phyloP scores from a whole-genome alignment of 2,797 vertebrate species.

The Schizopygopsis malacanthus region DNA sequence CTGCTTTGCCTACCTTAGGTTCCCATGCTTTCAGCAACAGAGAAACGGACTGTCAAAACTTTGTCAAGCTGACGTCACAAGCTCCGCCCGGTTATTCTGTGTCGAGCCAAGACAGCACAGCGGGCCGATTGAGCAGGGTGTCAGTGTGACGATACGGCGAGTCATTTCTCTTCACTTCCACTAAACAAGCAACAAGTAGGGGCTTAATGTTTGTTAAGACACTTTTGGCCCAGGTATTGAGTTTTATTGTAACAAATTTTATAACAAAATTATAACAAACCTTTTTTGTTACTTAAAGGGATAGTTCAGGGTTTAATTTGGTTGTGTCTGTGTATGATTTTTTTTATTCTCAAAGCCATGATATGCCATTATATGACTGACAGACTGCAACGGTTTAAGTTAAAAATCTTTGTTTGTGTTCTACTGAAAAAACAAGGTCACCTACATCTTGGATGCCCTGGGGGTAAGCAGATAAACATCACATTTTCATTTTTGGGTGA shows the following conservation, averaged over 20 bases:
- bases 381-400: too few relatives aligned
- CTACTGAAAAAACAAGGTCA: too few relatives aligned
- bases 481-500: too few relatives aligned
- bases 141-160: background rate
- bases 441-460: too few relatives aligned
- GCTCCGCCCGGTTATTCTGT: slow-evolving; percentile 11
- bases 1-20: slow-evolving; percentile 8
- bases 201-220: background rate
- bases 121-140: background rate
- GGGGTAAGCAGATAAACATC: too few relatives aligned
- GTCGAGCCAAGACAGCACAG: background rate
- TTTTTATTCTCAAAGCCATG: too few relatives aligned
- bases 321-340: too few relatives aligned
- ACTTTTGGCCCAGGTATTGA: background rate
- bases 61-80: background rate
- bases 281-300: background rate
- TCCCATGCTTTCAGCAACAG: background rate
- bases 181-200: background rate
- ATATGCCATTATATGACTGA: too few relatives aligned
- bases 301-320: too few relatives aligned
- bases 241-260: background rate
- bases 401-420: too few relatives aligned
- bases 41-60: slow-evolving; percentile 23
- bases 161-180: background rate
- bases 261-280: too few relatives aligned